Base-by-base conservation (phyloP, 2,113 vertebrate species). In the Siphamia tubifer region DNA sequence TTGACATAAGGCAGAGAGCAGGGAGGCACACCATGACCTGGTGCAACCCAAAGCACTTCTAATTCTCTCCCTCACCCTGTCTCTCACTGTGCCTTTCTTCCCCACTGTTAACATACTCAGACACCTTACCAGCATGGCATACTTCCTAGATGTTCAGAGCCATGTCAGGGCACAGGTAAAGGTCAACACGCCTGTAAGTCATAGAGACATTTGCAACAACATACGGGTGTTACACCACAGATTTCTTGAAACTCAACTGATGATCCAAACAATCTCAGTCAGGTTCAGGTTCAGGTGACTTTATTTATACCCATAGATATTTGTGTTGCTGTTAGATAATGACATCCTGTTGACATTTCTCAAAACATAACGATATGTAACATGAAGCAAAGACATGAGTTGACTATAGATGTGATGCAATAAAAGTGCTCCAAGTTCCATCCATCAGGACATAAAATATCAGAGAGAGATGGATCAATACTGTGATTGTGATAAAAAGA, bases 1-100 rank as follows among this genome's bases (percentile, higher is more conserved):
- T 45, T 80, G 81, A 78, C 83, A 87, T 85, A 87, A 73, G 87
- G 85, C 65, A 54, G 77, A 69, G 77, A 83, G 83, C 73, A 34
- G 79, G 82, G 79, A 81, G 70, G 77, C 82, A 30, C 77, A 42
- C 72, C 72, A 72, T 19, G 72, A 74, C 68, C 66, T 55, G 25
- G 13, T 9, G 75, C 55, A 54, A 66, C 74, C 67, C 63, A 48
- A 62, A 58, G 78, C 68, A 57, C 76, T 76, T 73, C 78, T 76
- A 51, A 70, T 82, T 82, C 83, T 73, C 79, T 67, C 64, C 20
- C 34, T 30, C 11, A 16, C 54, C 25, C 17, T 12, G 35, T 39
- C 19, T 68, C 82, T 81, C 71, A 10, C 77, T 20, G 61, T 51
- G 74, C 21, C 79, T 68, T 28, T 42, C 76, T 24, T 51, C 60